phyloP scores from a whole-genome alignment of 1,140 invertebrate genomes.

The Pseudomyrmex gracilis region DNA sequence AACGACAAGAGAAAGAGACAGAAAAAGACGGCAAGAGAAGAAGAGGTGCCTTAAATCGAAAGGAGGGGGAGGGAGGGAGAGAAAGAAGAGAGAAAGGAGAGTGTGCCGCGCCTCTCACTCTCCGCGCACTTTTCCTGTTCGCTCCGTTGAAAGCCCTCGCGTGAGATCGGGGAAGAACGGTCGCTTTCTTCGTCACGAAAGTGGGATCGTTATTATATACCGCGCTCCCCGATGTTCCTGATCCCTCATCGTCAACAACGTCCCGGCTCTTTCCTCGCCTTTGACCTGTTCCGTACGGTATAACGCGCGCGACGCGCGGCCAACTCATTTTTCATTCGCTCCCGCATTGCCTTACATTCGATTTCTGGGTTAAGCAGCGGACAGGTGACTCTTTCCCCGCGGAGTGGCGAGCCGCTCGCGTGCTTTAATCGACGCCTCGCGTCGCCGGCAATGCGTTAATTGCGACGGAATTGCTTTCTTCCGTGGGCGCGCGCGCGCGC shows the following conservation, averaged over 20 bases:
- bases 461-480: conserved; percentile 50
- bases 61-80: neutral
- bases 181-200: conserved; percentile 56
- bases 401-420: neutral
- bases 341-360: conserved; percentile 39
- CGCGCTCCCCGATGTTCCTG: neutral
- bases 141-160: conserved; percentile 28
- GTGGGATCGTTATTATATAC: conserved; percentile 36
- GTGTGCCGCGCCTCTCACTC: conserved; percentile 44
- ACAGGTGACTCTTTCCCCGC: conserved; percentile 12
- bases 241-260: neutral
- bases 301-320: conserved; percentile 4
- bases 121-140: conserved; percentile 39
- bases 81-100: conserved; percentile 37
- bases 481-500: conserved; percentile 9
- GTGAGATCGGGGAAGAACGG: conserved; percentile 33
- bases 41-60: neutral
- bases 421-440: conserved; percentile 30
- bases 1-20: neutral
- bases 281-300: conserved; percentile 16
- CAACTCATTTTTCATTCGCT: conserved; percentile 11
- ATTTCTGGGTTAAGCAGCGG: conserved; percentile 48
- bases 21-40: conserved; percentile 17
- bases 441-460: conserved; percentile 39
- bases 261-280: conserved; percentile 15